A percentile compares a stretch with the other conserved stretches of the same genome.
phyloP scores from a whole-genome alignment of 2,797 vertebrate genomes.

The Sandelia bainsii region DNA sequence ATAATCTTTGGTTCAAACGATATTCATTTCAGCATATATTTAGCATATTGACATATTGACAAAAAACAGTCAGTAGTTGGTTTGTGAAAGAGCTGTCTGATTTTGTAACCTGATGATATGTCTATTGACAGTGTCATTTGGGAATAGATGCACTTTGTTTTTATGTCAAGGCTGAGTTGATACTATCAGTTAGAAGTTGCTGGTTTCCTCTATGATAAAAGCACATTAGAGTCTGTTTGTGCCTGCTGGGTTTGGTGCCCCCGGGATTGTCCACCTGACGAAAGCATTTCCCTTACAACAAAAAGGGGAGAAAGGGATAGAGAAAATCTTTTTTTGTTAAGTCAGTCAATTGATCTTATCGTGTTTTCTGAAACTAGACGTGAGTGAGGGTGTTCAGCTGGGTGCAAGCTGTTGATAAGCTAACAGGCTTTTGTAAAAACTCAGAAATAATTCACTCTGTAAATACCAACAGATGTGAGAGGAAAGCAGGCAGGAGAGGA shows the following conservation, averaged over 20 bases:
- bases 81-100: constrained; percentile 19
- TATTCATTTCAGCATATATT: constrained; percentile 13
- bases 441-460: constrained; percentile 52
- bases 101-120: not conserved
- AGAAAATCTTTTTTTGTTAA: constrained; percentile 37
- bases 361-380: constrained; percentile 56
- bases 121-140: constrained; percentile 15
- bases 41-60: not conserved
- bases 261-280: constrained; percentile 31
- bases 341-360: constrained; percentile 56
- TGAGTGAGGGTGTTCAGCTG: constrained; percentile 37
- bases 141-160: not conserved
- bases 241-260: constrained; percentile 33
- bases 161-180: constrained; percentile 8
- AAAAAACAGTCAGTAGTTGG: not conserved
- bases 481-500: constrained; percentile 1
- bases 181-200: constrained; percentile 18
- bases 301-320: constrained; percentile 14
- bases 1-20: not conserved
- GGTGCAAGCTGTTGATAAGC: constrained; percentile 68
- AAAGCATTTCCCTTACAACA: constrained; percentile 39
- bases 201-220: constrained; percentile 33
- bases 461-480: constrained; percentile 66
- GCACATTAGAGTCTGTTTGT: constrained; percentile 22
- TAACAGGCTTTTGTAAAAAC: constrained; percentile 58